These are phyloP conservation scores for Xyrauchen texanus DNA, from an alignment of 2,113 vertebrate genomes.

Conservation along the genomic window DNA sequence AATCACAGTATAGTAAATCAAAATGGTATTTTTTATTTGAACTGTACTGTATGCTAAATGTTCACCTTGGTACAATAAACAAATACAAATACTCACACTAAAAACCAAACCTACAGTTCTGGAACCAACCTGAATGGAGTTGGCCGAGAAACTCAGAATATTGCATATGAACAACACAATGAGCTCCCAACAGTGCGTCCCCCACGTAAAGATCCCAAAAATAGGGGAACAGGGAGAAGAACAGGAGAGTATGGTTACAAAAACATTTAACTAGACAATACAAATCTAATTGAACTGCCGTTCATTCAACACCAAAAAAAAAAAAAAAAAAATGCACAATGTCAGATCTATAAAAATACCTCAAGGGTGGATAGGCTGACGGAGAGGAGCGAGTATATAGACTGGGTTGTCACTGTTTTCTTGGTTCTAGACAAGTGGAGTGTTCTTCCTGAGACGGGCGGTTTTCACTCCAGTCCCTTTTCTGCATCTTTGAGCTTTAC, in stretches of 20 bases:
- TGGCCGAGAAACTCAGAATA: constrained; percentile 76
- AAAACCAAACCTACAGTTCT: constrained; percentile 75
- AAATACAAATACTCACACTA: constrained; percentile 86
- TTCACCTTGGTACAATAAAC: constrained; percentile 89
- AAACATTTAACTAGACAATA: constrained; percentile 91
- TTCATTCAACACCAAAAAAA: constrained; percentile 81
- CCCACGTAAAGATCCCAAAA: constrained; percentile 65
- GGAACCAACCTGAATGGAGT: constrained; percentile 75
- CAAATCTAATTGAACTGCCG: constrained; percentile 92
- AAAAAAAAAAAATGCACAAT: constrained; percentile 75
- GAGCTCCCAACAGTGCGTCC: constrained; percentile 72
- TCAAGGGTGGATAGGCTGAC: constrained; percentile 67
- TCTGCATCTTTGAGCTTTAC: constrained; percentile 59
- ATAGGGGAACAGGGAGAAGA: constrained; percentile 69
- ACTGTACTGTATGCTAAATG: constrained; percentile 88
- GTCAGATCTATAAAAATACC: constrained; percentile 91
- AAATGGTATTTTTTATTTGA: constrained; percentile 88
- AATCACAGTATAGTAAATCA: constrained; percentile 58
- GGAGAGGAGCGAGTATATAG: constrained; percentile 69
- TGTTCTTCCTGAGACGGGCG: constrained; percentile 90
- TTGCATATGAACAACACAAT: constrained; percentile 62
- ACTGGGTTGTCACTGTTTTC: constrained; percentile 54
- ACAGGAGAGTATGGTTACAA: constrained; percentile 89
- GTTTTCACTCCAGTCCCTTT: constrained; percentile 70
- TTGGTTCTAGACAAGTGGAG: constrained; percentile 67